Percentiles rank a stretch among this genome's conserved stretches.
Evolutionary conservation across 2,113 vertebrate species (phyloP).

Genomic region (Anarrhichthys ocellatus): DNA sequence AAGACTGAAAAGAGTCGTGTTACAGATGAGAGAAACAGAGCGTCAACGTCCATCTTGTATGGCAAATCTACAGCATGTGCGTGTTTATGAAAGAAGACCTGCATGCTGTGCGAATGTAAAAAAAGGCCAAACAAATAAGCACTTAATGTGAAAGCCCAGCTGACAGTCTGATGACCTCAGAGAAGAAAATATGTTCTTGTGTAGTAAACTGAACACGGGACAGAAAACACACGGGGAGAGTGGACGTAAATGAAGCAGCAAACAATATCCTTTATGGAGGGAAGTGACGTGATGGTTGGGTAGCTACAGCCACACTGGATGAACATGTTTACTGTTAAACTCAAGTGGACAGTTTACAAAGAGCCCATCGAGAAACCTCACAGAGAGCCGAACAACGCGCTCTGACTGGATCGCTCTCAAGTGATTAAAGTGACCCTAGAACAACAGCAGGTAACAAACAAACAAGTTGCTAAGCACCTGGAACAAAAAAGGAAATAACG

Average conservation of each 20-base stretch:
- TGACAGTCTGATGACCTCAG: background rate
- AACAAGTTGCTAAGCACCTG: background rate
- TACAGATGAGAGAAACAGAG: background rate
- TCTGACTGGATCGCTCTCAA: background rate
- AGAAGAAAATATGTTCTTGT: background rate
- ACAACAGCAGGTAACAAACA: conserved; percentile 18
- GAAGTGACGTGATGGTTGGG: conserved; percentile 11
- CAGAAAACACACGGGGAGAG: background rate
- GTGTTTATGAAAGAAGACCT: background rate
- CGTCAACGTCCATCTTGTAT: background rate
- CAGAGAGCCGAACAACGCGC: background rate
- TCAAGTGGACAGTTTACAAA: conserved; percentile 1
- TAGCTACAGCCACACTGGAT: background rate
- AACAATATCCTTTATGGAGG: background rate
- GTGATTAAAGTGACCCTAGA: background rate
- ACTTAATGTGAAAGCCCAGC: background rate
- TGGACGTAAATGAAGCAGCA: background rate
- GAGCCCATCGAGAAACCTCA: background rate
- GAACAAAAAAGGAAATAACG: background rate
- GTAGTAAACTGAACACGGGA: background rate
- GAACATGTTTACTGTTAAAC: background rate
- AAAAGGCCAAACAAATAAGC: background rate
- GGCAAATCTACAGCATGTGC: background rate
- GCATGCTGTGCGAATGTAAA: background rate
- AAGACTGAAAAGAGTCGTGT: background rate